phyloP scores from a whole-genome alignment of 2,113 vertebrate species.

The Apteryx owenii region DNA sequence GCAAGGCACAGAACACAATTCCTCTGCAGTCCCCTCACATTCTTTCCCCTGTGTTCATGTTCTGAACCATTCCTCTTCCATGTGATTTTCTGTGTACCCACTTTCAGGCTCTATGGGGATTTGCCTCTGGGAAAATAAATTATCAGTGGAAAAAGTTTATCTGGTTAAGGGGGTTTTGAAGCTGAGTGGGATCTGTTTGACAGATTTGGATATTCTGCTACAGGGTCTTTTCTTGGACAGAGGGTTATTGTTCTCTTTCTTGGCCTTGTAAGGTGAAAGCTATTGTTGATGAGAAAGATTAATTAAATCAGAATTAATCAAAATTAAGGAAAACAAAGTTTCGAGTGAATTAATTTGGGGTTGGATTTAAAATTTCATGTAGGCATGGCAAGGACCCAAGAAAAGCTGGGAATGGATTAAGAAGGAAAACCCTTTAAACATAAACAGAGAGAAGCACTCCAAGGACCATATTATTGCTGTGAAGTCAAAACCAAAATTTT shows the following conservation, averaged over 20 bases:
- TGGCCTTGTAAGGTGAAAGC: conserved; percentile 34
- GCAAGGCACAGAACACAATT: neutral
- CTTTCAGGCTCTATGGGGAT: neutral
- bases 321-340: conserved; percentile 28
- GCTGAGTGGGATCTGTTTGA: neutral
- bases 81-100: neutral
- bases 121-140: conserved; percentile 15
- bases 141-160: neutral
- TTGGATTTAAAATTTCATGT: conserved; percentile 39
- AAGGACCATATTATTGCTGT: conserved; percentile 6
- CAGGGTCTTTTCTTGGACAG: neutral
- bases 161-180: conserved; percentile 1
- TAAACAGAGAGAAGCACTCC: conserved; percentile 41
- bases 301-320: neutral
- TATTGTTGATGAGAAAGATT: neutral
- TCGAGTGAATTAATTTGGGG: conserved; percentile 32
- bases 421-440: conserved; percentile 22
- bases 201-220: neutral
- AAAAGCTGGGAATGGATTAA: conserved; percentile 33
- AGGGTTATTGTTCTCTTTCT: neutral
- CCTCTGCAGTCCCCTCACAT: neutral
- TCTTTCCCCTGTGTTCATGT: neutral
- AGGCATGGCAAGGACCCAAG: conserved; percentile 24
- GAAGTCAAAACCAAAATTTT: neutral
- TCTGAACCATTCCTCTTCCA: neutral